These are phyloP conservation scores for Alcedo quadribrachys DNA, from an alignment of 2,797 vertebrate species.

Conservation along the genomic window DNA sequence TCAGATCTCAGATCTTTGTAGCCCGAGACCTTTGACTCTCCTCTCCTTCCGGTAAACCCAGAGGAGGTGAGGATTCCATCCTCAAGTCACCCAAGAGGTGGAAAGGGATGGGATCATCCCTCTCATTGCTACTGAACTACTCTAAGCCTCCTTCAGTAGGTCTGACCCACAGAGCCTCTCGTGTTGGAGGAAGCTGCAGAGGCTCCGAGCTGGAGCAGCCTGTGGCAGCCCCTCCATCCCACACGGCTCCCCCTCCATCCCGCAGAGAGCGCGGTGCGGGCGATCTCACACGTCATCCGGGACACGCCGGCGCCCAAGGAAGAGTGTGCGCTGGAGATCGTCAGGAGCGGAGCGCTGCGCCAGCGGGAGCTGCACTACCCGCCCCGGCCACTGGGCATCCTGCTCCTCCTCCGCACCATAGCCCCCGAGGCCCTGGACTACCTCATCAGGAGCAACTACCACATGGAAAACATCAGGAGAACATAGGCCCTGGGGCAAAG, in stretches of 20 bases:
- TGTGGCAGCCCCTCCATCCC: background rate
- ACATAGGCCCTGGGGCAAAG: accelerated
- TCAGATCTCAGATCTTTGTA: accelerated
- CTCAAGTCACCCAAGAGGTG: background rate
- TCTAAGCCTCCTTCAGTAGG: background rate
- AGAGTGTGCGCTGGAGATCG: constrained; percentile 77
- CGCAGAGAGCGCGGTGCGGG: constrained; percentile 57
- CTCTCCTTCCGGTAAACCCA: background rate
- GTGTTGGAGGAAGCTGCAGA: background rate
- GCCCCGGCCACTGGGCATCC: accelerated
- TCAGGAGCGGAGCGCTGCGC: constrained; percentile 66
- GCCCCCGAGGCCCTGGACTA: constrained; percentile 56
- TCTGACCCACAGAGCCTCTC: accelerated
- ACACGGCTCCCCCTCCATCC: accelerated
- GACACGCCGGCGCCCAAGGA: constrained; percentile 35
- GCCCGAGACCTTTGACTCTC: background rate
- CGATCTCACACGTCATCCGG: accelerated
- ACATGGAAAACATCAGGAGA: constrained; percentile 21
- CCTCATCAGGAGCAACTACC: background rate
- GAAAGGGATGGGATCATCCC: background rate
- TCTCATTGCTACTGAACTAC: too few relatives aligned
- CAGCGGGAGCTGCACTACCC: constrained; percentile 67
- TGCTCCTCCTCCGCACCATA: constrained; percentile 5
- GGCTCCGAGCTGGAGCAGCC: accelerated
- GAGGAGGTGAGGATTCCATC: background rate